Evolutionary conservation across 2,888 invertebrate genomes (phyloP), one percentile per base, ranked within the genome.

Genomic region (Nymphalis urticae): DNA sequence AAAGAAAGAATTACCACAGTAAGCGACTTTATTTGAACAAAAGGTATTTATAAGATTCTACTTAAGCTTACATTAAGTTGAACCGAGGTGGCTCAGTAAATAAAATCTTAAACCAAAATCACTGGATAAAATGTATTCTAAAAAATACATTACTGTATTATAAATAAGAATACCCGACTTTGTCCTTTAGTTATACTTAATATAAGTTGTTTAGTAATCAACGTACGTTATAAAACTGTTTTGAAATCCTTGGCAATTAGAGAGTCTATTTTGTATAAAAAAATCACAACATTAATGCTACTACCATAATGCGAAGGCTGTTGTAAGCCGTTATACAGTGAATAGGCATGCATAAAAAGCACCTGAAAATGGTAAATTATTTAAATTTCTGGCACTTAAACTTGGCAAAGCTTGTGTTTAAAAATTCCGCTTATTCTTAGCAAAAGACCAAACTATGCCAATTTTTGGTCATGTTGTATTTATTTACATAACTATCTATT

Each of bases 301-400:
- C 17, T 56, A 17, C 32, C 2, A 5, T 42, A 58, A n/a, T 32
- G 32, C n/a, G n/a, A 19, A 42, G 42, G 42, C 19, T 19, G 19
- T 62, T 42, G 48, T 36, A 62, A 62, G 62, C 62, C 67, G 62
- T 62, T 67, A 54, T 58, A 66, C 61, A 66, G 66, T 24, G 62
- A 50, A 67, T 53, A 50, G 48, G 32, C 24, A 36, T 32, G 27
- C 54, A 62, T 36, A n/a, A 50, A 58, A 58, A 19, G 21, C 54
- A 27, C 62, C 62, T 67, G 62, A 36, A 67, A 56, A 58, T 50
- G 53, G 32, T 19, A 48, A 51, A 36, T 48, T 64, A 48, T 56
- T 64, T 48, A 42, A 58, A 58, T 58, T 58, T 42, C 42, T 58
- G 58, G 36, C 58, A 58, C 58, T 13, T 19, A 42, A 9, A 36